Percentiles rank a stretch among this genome's conserved stretches.
Evolutionary conservation across 2,888 invertebrate species (phyloP).

Genomic region (Pemphredon lugubris): DNA sequence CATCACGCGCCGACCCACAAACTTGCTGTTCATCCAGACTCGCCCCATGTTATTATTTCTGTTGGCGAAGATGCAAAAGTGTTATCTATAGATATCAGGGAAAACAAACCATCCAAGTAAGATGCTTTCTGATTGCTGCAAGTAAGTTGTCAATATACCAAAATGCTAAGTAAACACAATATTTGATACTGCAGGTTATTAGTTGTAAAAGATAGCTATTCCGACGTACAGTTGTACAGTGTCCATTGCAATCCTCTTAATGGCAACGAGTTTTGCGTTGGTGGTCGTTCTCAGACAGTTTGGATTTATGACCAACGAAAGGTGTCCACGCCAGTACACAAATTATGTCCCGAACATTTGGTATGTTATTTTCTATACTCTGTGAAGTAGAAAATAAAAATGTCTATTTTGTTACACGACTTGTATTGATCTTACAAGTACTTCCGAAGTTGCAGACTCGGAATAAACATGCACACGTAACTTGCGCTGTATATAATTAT

Average conservation of each 20-base stretch:
- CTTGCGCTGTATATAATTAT: conserved; percentile 95
- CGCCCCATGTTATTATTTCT: conserved; percentile 90
- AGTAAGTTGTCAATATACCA: not conserved
- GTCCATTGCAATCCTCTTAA: conserved; percentile 92
- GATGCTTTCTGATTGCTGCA: conserved; percentile 34
- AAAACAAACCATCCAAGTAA: conserved; percentile 85
- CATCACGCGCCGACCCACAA: conserved; percentile 92
- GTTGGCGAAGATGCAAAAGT: conserved; percentile 95
- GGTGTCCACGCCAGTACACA: conserved; percentile 82
- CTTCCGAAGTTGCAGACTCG: conserved; percentile 54
- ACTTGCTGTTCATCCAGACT: conserved; percentile 88
- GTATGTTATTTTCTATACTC: conserved; percentile 23
- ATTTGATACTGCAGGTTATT: conserved; percentile 81
- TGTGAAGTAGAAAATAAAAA: not conserved
- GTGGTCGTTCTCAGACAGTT: conserved; percentile 91
- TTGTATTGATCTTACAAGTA: no score
- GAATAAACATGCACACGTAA: conserved; percentile 85
- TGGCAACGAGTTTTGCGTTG: conserved; percentile 89
- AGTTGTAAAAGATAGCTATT: conserved; percentile 83
- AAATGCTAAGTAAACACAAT: conserved; percentile 7
- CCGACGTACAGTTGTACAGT: conserved; percentile 91
- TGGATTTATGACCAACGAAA: conserved; percentile 89
- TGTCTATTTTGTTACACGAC: no score
- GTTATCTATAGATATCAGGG: conserved; percentile 91
- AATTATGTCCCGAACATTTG: conserved; percentile 46